Evolutionary conservation across 2,113 vertebrate species (phyloP), one percentile per base, ranked within the genome.

Genomic region (Todiramphus chloris): DNA sequence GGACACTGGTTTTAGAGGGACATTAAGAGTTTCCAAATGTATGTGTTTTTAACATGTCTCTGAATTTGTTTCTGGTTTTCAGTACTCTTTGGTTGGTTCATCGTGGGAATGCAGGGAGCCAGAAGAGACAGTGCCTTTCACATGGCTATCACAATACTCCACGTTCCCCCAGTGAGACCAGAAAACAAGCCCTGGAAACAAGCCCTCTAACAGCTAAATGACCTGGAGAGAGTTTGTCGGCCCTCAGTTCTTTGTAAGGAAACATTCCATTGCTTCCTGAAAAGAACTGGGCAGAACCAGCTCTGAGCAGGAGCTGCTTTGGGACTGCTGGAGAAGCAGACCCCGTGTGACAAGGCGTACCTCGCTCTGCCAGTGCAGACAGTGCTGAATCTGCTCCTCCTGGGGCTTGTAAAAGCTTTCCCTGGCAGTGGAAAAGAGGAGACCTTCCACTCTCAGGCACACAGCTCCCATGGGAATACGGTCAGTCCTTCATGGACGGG

Each of bases 401-500:
- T 39, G 78, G 56, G 78, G 27, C 16, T 16, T 66, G 35, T 41
- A 39, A 79, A 93, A 87, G 0, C 66, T 68, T 63, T 62, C 58
- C 39, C 16, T 0, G 4, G 37, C 11, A 11, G 15, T 9, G 46
- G 64, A 27, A 48, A 73, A 51, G 87, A 84, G 60, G 77, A 60
- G 21, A 82, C 8, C 33, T 89, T 44, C 69, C 63, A 35, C 44
- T 35, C 18, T 7, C 7, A 23, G 27, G n/a, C 3, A 1, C 9
- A 6, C n/a, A 39, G n/a, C 51, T 87, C 84, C 84, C 89, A 21
- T 0, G 10, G 78, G 87, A 75, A 33, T 2, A 13, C 11, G 41
- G 33, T 3, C 0, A 1, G 43, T 58, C 50, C 39, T 37, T 53
- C 5, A 0, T 9, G 59, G 60, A 7, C 13, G 21, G 31, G 56